phyloP scores from a whole-genome alignment of 1,140 invertebrate genomes.

The Mizuhopecten yessoensis region DNA sequence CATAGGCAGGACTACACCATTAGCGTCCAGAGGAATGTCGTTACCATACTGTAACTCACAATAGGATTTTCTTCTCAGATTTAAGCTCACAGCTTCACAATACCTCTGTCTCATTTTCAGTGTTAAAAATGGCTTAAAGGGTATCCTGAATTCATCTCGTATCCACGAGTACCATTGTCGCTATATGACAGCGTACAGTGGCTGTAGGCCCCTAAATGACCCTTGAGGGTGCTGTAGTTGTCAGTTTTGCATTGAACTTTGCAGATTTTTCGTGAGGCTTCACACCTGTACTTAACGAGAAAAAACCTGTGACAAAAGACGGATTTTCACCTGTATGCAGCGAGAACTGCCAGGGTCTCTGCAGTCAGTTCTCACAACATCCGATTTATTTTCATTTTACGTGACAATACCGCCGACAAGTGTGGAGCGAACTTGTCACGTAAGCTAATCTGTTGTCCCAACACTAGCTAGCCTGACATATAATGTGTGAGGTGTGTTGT shows the following conservation, averaged over 20 bases:
- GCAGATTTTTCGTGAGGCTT: neutral
- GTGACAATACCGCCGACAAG: neutral
- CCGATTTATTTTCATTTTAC: neutral
- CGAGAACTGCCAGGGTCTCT: no score
- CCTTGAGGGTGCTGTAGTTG: neutral
- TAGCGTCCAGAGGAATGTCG: neutral
- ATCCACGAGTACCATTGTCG: neutral
- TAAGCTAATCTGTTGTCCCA: neutral
- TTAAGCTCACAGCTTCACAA: neutral
- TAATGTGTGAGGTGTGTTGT: neutral
- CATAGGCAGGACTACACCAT: neutral
- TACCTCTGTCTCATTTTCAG: neutral
- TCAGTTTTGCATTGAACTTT: neutral
- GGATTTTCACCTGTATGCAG: constrained; percentile 1
- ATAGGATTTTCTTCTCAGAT: neutral
- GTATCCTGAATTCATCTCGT: neutral
- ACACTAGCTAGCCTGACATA: neutral
- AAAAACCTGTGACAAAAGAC: neutral
- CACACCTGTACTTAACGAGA: constrained; percentile 23
- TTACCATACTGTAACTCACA: neutral
- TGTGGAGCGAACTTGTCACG: neutral
- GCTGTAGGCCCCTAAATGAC: neutral
- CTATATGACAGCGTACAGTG: neutral
- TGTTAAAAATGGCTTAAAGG: neutral
- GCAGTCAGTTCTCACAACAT: constrained; percentile 4